Base-by-base conservation (phyloP, 1,140 invertebrate genomes). In the Scaptomyza hsui region DNA sequence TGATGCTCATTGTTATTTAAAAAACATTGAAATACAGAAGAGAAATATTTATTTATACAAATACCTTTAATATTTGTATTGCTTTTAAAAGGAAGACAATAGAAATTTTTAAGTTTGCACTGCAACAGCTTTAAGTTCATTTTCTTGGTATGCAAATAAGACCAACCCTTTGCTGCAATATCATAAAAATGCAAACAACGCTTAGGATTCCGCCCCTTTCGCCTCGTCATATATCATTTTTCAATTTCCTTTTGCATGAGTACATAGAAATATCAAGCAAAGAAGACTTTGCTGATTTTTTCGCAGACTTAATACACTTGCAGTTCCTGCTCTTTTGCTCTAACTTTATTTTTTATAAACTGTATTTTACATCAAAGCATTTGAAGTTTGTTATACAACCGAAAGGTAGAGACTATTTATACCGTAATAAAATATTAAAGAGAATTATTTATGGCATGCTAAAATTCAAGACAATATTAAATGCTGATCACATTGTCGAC, bases 381-480 rank as follows among this genome's bases (percentile, higher is more conserved):
- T n/a, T n/a, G n/a, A 24, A 4, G 24, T 6, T 5, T 47, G 21
- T 12, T 7, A 32, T 19, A 5, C 10, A 35, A 3, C 6, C 29
- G 24, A 49, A 26, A 0, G 26, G 3, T 37, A 53, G 19, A 37
- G 24, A 26, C 6, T 49, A 15, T 12, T 37, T 10, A 10, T 12
- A 7, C 57, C 51, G 29, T 41, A 4, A 41, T 7, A 57, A n/a
- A 29, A 65, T 62, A 67, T 44, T 26, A 35, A 78, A 68, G n/a
- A n/a, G 19, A 68, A 75, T 75, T 80, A 72, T 79, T 76, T 69
- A 85, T 76, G 68, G 72, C 72, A 76, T 60, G 24, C 42, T 48
- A 56, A 63, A 72, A 72, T 75, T 56, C 16, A 3, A n/a, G 18
- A 44, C 44, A 60, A 65, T 74, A 65, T 69, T 73, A 29, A 76